A percentile compares a stretch with the other conserved stretches of the same genome.
phyloP scores from a whole-genome alignment of 2,113 vertebrate genomes.

The Sterrhoptilus dennistouni region DNA sequence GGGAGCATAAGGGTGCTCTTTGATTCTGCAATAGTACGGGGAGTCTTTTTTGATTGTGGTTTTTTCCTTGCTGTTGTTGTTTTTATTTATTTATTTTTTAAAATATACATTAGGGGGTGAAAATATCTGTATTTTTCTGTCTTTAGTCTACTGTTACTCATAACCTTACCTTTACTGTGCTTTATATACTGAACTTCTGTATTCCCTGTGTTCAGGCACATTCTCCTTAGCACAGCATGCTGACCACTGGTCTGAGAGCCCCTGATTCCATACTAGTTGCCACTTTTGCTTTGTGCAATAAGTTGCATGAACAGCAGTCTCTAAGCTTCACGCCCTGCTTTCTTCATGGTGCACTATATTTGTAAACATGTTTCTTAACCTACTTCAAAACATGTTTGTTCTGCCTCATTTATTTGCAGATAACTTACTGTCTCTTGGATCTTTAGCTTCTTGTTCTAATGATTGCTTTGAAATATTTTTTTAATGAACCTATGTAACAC shows the following conservation, averaged over 20 bases:
- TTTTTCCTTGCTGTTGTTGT: neutral
- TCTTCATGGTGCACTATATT: slow-evolving; percentile 75
- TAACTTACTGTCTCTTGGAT: slow-evolving; percentile 83
- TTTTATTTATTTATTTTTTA: neutral
- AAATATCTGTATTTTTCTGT: neutral
- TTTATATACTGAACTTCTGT: neutral
- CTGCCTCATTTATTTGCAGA: slow-evolving; percentile 87
- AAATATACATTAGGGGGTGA: neutral
- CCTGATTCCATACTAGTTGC: neutral
- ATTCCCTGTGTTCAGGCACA: neutral
- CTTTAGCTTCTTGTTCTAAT: slow-evolving; percentile 84
- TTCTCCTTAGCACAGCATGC: neutral
- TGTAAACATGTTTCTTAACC: slow-evolving; percentile 82
- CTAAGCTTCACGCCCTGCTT: slow-evolving; percentile 53
- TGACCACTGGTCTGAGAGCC: neutral
- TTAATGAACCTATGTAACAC: slow-evolving; percentile 89
- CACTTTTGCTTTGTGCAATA: neutral
- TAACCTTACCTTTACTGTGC: neutral
- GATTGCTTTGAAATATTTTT: slow-evolving; percentile 88
- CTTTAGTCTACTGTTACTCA: neutral
- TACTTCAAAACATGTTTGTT: slow-evolving; percentile 82
- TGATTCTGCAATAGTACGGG: neutral
- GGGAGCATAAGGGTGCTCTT: neutral
- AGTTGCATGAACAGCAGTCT: slow-evolving; percentile 62
- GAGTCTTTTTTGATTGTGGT: neutral